A percentile compares a stretch with the other conserved stretches of the same genome.
Evolutionary conservation across 2,113 vertebrate genomes (phyloP).

Genomic region (Poecile atricapillus): DNA sequence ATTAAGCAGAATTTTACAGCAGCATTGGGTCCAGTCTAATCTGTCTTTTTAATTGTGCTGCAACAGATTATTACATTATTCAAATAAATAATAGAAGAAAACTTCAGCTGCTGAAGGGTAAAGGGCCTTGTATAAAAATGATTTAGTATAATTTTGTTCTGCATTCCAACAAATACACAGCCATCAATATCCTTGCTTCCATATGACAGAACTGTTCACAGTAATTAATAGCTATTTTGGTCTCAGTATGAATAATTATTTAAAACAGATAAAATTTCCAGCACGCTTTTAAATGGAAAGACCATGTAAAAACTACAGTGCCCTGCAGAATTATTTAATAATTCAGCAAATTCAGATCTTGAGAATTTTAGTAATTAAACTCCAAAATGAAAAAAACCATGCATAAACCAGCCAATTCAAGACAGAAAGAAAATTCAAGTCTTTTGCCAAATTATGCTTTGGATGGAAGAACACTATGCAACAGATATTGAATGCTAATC

Average conservation of each 20-base stretch:
- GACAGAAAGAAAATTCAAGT: neutral
- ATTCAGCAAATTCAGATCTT: neutral
- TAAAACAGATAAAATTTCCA: neutral
- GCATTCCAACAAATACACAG: neutral
- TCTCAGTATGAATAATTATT: neutral
- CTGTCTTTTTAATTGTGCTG: neutral
- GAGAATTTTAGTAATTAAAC: neutral
- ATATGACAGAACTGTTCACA: neutral
- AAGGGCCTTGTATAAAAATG: neutral
- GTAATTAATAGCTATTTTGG: neutral
- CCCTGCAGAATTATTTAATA: neutral
- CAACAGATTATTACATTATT: neutral
- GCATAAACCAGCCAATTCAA: neutral
- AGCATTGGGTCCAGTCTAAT: neutral
- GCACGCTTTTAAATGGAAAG: neutral
- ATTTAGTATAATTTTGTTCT: neutral
- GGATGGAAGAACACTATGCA: neutral
- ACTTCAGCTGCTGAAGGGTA: neutral
- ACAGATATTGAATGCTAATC: neutral
- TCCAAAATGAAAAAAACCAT: neutral
- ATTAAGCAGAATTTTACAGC: constrained; percentile 5
- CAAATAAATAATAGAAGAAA: neutral
- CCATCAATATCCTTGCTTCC: neutral
- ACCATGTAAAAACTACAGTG: neutral
- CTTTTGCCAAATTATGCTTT: neutral